Evolutionary conservation across 2,797 vertebrate genomes (phyloP), one percentile per base, ranked within the genome.

Genomic region (Rhabdomys pumilio): DNA sequence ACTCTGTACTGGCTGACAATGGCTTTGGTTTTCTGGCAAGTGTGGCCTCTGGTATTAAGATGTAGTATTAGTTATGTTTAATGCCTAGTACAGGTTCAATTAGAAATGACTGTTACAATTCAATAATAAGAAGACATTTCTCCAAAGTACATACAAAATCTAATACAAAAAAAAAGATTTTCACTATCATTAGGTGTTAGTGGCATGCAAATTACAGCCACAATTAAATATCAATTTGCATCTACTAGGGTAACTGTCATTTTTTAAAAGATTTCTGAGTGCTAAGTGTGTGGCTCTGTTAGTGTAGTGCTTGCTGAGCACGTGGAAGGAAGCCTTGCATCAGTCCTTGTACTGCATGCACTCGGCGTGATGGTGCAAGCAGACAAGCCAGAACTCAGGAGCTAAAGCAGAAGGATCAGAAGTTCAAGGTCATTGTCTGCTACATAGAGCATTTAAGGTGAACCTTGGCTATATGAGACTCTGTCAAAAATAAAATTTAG

Each of bases 1-100:
- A 31, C 38, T 89, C 34, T 89, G 63, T 89, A 81, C 31, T 79
- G 94, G 83, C 61, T 82, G 91, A 75, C 57, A 75, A 44, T 79
- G 87, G 38, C 41, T 94, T 72, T 44, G 55, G 53, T 55, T 55
- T 80, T 55, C 31, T 80, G 77, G 19, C 77, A 55, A 34, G 50
- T n/a, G 34, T 55, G 17, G 19, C 50, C 77, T 80, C 31, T 53
- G 19, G 10, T 80, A n/a, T 82, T 82, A 59, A 59, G 79, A 59
- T 82, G 34, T 82, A 26, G 6, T 81, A 59, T 82, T 82, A 38
- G 29, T 80, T 80, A 80, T 55, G 19, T 80, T 55, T 55, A 80
- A 55, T 55, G 53, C 31, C 29, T 67, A 67, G 65, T 80, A 22
- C 50, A 80, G 29, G 50, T 55, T 80, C n/a, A 55, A 80, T n/a